A percentile compares a stretch with the other conserved stretches of the same genome.
These are phyloP conservation scores for Norana najaformis DNA, from an alignment of 2,888 invertebrate genomes.

Conservation along the genomic window DNA sequence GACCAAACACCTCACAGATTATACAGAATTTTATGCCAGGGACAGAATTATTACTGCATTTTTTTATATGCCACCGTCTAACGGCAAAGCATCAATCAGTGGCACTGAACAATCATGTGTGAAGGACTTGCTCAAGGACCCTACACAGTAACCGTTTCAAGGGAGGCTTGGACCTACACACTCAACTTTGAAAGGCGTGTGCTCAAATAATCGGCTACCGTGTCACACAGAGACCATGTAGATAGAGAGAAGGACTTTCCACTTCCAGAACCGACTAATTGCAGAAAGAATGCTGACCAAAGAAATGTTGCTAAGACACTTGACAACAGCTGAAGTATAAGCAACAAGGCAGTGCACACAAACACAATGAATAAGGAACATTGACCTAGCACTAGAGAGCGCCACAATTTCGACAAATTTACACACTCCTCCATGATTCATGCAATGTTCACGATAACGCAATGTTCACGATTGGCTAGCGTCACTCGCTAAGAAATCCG, in stretches of 20 bases:
- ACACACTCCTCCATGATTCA: background rate
- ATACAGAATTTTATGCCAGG: background rate
- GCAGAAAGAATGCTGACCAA: background rate
- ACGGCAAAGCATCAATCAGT: background rate
- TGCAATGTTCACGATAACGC: background rate
- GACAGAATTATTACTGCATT: background rate
- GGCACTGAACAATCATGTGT: background rate
- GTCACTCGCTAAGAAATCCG: background rate
- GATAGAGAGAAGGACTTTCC: background rate
- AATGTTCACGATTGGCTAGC: background rate
- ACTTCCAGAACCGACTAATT: background rate
- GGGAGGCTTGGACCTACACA: background rate
- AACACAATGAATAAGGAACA: conserved; percentile 17
- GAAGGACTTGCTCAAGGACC: background rate
- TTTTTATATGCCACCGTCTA: background rate
- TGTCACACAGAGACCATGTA: too few relatives aligned
- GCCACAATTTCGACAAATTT: conserved; percentile 19
- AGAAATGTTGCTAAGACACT: conserved; percentile 2
- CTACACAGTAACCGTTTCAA: too few relatives aligned
- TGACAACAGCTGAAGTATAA: conserved; percentile 21
- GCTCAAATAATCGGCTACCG: background rate
- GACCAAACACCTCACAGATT: background rate
- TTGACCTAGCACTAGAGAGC: conserved; percentile 17
- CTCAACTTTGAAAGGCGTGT: background rate
- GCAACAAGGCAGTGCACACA: conserved; percentile 20